These are phyloP conservation scores for Drosophila kambysellisi DNA, from an alignment of 2,888 invertebrate species.

Conservation along the genomic window DNA sequence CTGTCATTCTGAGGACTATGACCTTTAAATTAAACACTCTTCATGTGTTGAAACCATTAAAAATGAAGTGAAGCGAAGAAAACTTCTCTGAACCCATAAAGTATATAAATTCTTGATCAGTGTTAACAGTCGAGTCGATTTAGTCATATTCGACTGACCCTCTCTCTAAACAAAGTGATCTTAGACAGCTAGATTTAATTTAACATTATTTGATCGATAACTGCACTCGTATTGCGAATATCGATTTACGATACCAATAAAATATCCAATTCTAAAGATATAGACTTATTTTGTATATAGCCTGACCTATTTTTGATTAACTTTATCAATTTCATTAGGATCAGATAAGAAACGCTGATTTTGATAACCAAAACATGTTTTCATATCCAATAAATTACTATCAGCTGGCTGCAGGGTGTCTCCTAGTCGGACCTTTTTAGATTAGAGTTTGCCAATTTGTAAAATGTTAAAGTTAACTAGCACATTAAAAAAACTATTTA, in stretches of 20 bases:
- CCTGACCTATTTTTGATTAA: background rate
- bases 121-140: background rate
- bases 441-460: background rate
- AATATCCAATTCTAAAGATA: background rate
- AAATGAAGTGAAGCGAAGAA: background rate
- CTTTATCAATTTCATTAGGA: background rate
- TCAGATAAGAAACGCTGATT: background rate
- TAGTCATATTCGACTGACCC: too few relatives aligned
- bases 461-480: background rate
- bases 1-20: background rate
- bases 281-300: background rate
- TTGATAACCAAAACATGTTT: background rate
- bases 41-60: background rate
- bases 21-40: background rate
- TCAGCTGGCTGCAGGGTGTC: background rate
- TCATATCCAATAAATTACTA: background rate
- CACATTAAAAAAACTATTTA: background rate
- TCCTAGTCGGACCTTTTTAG: background rate
- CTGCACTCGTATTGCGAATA: background rate
- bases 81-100: background rate
- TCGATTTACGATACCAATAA: background rate
- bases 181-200: background rate
- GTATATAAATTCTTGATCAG: background rate
- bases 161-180: background rate
- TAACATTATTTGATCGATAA: background rate